Conservation (phyloP, 2,113 vertebrate genomes). For the Misgurnus mizolepis region DNA sequence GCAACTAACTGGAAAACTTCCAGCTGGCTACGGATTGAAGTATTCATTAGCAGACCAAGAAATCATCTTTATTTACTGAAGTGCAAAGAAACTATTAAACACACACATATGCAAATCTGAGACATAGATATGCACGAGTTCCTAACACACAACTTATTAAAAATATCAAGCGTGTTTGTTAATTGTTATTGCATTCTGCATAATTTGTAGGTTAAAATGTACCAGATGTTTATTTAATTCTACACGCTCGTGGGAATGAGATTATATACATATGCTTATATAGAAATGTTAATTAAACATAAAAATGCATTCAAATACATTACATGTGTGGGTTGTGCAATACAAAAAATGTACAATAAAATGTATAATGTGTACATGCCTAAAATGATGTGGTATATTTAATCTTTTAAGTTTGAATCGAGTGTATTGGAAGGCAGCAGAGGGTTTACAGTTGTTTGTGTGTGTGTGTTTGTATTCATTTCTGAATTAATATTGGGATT, state of each 20-base stretch:
- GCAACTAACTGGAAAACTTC: slow-evolving; percentile 30
- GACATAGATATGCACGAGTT: neutral
- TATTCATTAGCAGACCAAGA: slow-evolving; percentile 42
- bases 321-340: too few relatives aligned
- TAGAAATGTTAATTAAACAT: neutral
- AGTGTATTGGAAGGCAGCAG: neutral
- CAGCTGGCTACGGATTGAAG: slow-evolving; percentile 26
- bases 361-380: too few relatives aligned
- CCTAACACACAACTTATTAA: neutral
- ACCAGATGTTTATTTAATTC: neutral
- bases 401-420: too few relatives aligned
- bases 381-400: too few relatives aligned
- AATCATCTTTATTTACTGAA: slow-evolving; percentile 36
- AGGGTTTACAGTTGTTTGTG: neutral
- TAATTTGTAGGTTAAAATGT: neutral
- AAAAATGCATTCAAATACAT: neutral
- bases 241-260: neutral
- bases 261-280: too few relatives aligned
- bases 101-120: slow-evolving; percentile 18
- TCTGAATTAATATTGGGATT: slow-evolving; percentile 5
- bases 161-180: too few relatives aligned
- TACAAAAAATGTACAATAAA: too few relatives aligned
- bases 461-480: slow-evolving; percentile 1
- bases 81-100: slow-evolving; percentile 7
- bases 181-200: neutral